phyloP scores from a whole-genome alignment of 2,797 vertebrate species.

The Liasis olivaceus region DNA sequence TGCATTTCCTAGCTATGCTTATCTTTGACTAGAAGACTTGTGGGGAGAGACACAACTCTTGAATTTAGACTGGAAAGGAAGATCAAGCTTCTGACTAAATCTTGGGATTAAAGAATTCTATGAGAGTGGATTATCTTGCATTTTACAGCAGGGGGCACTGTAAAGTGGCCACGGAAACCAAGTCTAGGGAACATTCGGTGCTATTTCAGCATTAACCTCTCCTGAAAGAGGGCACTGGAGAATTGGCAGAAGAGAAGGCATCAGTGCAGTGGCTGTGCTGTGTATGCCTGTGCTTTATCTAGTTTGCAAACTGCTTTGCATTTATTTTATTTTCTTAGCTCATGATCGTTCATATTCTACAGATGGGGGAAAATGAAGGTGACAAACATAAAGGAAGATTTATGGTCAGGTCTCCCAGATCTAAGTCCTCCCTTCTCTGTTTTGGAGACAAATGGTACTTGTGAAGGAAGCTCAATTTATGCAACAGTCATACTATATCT shows the following conservation, averaged over 20 bases:
- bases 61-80: neutral
- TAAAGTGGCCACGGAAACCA: neutral
- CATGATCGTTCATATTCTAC: neutral
- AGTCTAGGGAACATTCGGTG: neutral
- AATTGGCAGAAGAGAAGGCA: neutral
- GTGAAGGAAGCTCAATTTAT: neutral
- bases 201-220: neutral
- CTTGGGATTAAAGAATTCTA: neutral
- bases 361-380: neutral
- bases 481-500: neutral
- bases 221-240: slow-evolving; percentile 9
- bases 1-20: slow-evolving; percentile 25
- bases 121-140: neutral
- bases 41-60: neutral
- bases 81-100: neutral
- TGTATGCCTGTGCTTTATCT: neutral
- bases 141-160: slow-evolving; percentile 20
- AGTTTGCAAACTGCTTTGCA: neutral
- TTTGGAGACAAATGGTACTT: neutral
- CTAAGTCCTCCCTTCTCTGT: neutral
- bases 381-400: neutral
- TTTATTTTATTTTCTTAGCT: neutral
- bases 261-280: neutral
- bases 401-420: neutral
- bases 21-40: neutral